Evolutionary conservation across 2,797 vertebrate genomes (phyloP), one percentile per base, ranked within the genome.

Genomic region (Crenuchus spilurus): DNA sequence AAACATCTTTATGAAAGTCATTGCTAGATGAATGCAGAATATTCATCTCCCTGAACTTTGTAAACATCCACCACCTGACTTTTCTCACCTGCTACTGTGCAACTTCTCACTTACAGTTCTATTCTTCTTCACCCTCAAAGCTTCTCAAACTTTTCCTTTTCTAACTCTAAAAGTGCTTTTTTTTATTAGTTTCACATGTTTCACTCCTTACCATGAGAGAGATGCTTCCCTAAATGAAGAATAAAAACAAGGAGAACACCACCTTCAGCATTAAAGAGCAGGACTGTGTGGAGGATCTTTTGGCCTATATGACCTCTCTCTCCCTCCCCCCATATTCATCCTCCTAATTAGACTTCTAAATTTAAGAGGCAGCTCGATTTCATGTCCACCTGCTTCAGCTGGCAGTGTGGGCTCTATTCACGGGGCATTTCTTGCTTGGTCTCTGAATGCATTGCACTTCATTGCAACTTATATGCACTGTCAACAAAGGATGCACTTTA

Each of bases 331-430:
- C 48, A 69, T 70, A 57, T 68, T 71, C 41, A 62, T 70, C 48
- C 67, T 51, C 51, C 66, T 61, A 60, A 75, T 75, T 70, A 54
- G 46, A 9, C 31, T 39, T 68, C 54, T 41, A 79, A 44, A 78
- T 68, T 63, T 77, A 76, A 75, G 31, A 49, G 31, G 30, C 41
- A 55, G 42, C 44, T 70, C 13, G 14, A 63, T 70, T 72, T 70
- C 62, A 63, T 71, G 54, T 58, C 58, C 67, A 72, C 76, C 70
- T 79, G 70, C 71, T 66, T 58, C 37, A 74, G 20, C 18, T 72
- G 72, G 57, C 77, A 66, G 20, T n/a, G 61, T 18, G 18, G 30
- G 8, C 31, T 54, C 18, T 60, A 68, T 67, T 55, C 65, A 70
- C 51, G 41, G 26, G 37, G 39, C 70, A 57, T 60, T 57, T 28